Evolutionary conservation across 2,113 vertebrate genomes (phyloP).

Genomic region (Grallaria varia): DNA sequence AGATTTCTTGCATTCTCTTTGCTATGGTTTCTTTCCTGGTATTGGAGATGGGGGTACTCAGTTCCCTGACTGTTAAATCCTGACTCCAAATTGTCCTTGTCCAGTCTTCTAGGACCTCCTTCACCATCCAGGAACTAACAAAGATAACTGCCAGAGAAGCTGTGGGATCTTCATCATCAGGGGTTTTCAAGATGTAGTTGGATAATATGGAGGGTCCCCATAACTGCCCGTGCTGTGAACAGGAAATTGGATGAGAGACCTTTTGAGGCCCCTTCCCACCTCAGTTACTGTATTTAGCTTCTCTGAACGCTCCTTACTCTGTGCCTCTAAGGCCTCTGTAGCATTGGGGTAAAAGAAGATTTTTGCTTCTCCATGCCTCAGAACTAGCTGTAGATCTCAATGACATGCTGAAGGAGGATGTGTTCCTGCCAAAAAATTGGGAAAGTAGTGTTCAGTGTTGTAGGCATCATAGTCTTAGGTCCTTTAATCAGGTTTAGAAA

Average conservation of each 20-base stretch:
- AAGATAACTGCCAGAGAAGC: background rate
- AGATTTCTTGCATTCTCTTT: background rate
- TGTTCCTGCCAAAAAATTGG: background rate
- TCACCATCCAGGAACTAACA: background rate
- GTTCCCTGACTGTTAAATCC: background rate
- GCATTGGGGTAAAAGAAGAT: background rate
- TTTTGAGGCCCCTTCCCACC: background rate
- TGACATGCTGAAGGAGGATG: background rate
- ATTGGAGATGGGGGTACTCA: background rate
- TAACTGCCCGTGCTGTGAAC: background rate
- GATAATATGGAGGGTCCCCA: background rate
- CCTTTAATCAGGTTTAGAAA: background rate
- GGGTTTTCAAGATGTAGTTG: background rate
- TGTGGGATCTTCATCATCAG: background rate
- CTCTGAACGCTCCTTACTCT: background rate
- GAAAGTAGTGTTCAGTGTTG: fast-evolving
- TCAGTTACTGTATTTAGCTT: background rate
- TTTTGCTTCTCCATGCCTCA: background rate
- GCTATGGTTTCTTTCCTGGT: background rate
- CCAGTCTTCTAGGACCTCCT: background rate
- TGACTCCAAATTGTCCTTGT: background rate
- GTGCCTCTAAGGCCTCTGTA: background rate
- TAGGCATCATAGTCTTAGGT: background rate
- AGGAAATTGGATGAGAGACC: background rate
- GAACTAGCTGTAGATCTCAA: background rate